Conservation (phyloP, 2,888 invertebrate species). For the Creontiades dilutus region DNA sequence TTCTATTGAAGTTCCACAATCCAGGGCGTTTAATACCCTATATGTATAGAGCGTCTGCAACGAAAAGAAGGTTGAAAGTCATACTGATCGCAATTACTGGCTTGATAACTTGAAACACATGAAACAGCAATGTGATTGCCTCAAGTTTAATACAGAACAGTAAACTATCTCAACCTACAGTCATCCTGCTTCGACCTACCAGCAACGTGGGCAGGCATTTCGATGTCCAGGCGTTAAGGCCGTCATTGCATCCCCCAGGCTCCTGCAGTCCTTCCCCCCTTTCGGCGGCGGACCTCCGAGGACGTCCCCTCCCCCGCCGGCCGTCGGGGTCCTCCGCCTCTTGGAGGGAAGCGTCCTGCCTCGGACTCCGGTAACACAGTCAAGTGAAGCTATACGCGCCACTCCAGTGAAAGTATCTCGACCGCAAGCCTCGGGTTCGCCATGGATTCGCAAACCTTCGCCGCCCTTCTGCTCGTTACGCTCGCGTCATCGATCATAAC, state of each 20-base stretch:
- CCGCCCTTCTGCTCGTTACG: conserved; percentile 21
- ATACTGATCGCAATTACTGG: no score
- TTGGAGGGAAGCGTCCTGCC: conserved; percentile 31
- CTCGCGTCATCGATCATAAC: conserved; percentile 41
- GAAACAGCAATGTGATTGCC: no score
- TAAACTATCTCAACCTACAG: no score
- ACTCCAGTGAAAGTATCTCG: conserved; percentile 66
- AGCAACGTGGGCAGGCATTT: not conserved
- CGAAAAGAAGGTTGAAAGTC: no score
- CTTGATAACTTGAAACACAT: no score
- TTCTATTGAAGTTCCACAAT: no score
- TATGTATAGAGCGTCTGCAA: no score
- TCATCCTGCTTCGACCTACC: no score
- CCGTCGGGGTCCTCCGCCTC: not conserved
- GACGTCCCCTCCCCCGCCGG: conserved; percentile 15
- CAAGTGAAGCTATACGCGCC: conserved; percentile 50
- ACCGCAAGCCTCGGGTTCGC: conserved; percentile 54
- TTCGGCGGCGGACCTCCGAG: conserved; percentile 13
- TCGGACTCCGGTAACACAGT: conserved; percentile 23
- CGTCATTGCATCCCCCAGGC: not conserved
- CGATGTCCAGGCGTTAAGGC: not conserved
- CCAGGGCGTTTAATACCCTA: no score
- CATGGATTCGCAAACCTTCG: conserved; percentile 64
- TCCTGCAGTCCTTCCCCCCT: conserved; percentile 14
- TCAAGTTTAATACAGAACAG: no score